These are phyloP conservation scores for Takifugu ocellatus DNA, from an alignment of 2,797 vertebrate species.

Conservation along the genomic window DNA sequence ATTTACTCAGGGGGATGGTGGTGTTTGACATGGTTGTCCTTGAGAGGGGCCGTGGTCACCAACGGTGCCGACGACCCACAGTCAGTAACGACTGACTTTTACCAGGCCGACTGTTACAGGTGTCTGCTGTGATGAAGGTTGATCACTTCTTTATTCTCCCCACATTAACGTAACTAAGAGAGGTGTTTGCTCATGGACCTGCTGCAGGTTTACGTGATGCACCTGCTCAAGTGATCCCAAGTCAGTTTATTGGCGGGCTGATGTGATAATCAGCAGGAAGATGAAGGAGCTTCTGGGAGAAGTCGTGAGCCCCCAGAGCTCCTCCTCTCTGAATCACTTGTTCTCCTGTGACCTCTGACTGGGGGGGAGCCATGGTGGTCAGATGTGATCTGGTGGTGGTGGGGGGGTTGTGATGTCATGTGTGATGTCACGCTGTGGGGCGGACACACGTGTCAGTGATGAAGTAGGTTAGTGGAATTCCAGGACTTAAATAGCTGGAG, in stretches of 20 bases:
- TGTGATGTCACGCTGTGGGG: constrained; percentile 35
- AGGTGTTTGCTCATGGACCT: no score
- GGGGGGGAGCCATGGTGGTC: not conserved
- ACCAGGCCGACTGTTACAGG: constrained; percentile 50
- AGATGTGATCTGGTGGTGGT: not conserved
- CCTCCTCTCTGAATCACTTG: no score
- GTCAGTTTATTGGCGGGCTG: no score
- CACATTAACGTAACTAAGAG: no score
- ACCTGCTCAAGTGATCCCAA: not conserved
- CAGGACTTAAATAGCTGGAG: not conserved
- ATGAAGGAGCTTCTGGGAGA: no score
- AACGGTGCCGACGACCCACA: no score
- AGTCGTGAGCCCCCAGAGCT: no score
- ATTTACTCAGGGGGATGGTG: not conserved
- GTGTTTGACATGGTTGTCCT: constrained; percentile 48
- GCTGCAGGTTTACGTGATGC: not conserved
- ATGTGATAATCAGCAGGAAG: no score
- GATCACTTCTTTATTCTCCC: no score
- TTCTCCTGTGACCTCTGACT: no score
- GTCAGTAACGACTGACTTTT: constrained; percentile 7
- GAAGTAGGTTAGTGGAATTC: constrained; percentile 22
- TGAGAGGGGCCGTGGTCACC: constrained; percentile 31
- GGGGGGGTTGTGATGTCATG: constrained; percentile 11
- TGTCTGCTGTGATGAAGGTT: constrained; percentile 25
- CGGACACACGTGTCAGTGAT: constrained; percentile 2